A percentile compares a stretch with the other conserved stretches of the same genome.
phyloP scores from a whole-genome alignment of 2,888 invertebrate genomes.

The Abrostola tripartita region DNA sequence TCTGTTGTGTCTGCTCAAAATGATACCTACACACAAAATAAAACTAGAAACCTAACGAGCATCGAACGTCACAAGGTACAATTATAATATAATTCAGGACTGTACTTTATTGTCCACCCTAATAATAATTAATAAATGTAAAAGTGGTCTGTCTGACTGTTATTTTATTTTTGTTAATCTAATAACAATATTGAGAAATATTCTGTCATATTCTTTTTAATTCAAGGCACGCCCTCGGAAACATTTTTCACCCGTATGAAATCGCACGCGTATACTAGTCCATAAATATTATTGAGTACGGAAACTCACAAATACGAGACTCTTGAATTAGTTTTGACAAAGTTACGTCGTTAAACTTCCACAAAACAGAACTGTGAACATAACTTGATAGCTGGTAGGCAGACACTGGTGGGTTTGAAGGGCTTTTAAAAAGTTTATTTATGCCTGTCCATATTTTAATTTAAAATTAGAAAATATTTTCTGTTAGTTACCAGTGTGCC shows the following conservation, averaged over 20 bases:
- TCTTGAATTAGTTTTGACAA: constrained; percentile 6
- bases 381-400: neutral
- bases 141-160: neutral
- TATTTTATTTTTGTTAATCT: too few species aligned
- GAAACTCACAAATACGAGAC: constrained; percentile 17
- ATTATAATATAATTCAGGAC: neutral
- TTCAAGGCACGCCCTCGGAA: neutral
- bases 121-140: neutral
- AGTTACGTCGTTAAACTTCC: constrained; percentile 10
- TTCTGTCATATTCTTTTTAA: neutral
- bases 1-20: neutral
- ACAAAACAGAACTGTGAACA: neutral
- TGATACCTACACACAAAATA: too few species aligned
- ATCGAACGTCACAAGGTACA: neutral
- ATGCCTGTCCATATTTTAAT: neutral
- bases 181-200: too few species aligned
- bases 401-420: neutral
- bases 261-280: neutral
- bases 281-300: constrained; percentile 25
- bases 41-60: neutral
- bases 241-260: neutral
- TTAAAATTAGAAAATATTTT: too few species aligned
- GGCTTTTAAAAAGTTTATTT: neutral
- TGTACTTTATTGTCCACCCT: neutral
- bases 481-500: too few species aligned